phyloP scores from a whole-genome alignment of 2,888 invertebrate species.

The Marasmarcha lunaedactyla region DNA sequence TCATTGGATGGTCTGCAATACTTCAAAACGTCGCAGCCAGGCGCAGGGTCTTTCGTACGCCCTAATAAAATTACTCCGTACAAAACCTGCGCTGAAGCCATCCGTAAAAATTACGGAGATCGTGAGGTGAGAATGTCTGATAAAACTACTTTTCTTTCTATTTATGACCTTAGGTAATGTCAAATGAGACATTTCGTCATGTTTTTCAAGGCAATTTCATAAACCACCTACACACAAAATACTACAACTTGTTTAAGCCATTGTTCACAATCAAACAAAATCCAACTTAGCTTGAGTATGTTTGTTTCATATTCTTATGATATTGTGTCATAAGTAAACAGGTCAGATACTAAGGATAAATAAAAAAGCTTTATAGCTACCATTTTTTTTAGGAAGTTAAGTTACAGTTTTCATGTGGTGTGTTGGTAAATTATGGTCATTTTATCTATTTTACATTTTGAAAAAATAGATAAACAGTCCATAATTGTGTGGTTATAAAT shows the following conservation, averaged over 20 bases:
- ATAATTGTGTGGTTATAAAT: too few relatives aligned
- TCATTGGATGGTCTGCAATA: constrained; percentile 83
- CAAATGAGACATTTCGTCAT: too few relatives aligned
- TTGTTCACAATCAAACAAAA: background rate
- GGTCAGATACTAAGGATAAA: too few relatives aligned
- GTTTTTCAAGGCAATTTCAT: constrained; percentile 1
- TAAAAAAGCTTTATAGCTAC: too few relatives aligned
- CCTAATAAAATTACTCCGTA: constrained; percentile 83
- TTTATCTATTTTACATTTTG: too few relatives aligned
- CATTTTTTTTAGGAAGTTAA: too few relatives aligned
- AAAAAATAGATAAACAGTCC: too few relatives aligned
- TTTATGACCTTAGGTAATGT: constrained; percentile 19
- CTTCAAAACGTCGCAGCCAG: constrained; percentile 81
- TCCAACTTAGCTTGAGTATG: too few relatives aligned
- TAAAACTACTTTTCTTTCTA: constrained; percentile 6
- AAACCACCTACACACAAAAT: constrained; percentile 4
- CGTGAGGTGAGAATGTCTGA: constrained; percentile 41
- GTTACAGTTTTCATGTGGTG: too few relatives aligned
- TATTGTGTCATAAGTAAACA: too few relatives aligned
- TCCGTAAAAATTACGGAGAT: constrained; percentile 64
- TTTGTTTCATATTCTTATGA: too few relatives aligned
- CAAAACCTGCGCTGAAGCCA: constrained; percentile 79
- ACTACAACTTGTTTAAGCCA: background rate
- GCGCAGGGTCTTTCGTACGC: constrained; percentile 90
- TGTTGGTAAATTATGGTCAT: too few relatives aligned